Evolutionary conservation across 2,888 invertebrate species (phyloP), one percentile per base, ranked within the genome.

Genomic region (Diploptera punctata): DNA sequence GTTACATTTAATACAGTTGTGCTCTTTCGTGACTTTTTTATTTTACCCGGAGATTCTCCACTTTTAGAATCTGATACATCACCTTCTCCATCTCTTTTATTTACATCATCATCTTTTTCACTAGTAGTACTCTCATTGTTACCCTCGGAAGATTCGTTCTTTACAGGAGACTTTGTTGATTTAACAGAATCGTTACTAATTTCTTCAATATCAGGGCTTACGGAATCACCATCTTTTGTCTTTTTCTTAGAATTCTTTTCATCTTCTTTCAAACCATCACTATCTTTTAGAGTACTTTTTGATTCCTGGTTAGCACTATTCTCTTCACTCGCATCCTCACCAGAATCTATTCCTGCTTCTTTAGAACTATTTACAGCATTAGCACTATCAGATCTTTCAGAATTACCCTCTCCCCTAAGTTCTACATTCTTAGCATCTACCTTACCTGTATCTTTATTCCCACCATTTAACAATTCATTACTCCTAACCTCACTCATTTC

Each of bases 21-120:
- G 65, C 70, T 76, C 67, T 76, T 76, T n/a, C 76, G 47, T 18
- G 65, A 18, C 68, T 74, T 75, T 54, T 75, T 75, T 26, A 69
- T 71, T 71, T 77, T 78, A n/a, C 77, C 78, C 31, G 78, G 77
- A 3, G 77, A 83, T 61, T 82, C 82, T 68, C 83, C 83, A 79
- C 80, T 73, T 81, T 79, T 77, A 81, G 81, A 67, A 80, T 73
- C 73, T 78, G 79, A 67, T 81, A 80, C 49, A 9, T 44, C 80
- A 79, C 3, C 26, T 77, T 70, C 13, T 43, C 60, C 2, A 60
- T 67, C 67, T 65, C 61, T 38, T 49, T 38, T 73, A 68, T 75
- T 75, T 74, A 77, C 79, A 78, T 76, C 77, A 47, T 31, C 31
- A 16, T 18, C n/a, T 75, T 78, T 79, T 33, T 33, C 33, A 7